These are phyloP conservation scores for Leucoraja ocellata DNA, from an alignment of 2,797 vertebrate species.

Conservation along the genomic window DNA sequence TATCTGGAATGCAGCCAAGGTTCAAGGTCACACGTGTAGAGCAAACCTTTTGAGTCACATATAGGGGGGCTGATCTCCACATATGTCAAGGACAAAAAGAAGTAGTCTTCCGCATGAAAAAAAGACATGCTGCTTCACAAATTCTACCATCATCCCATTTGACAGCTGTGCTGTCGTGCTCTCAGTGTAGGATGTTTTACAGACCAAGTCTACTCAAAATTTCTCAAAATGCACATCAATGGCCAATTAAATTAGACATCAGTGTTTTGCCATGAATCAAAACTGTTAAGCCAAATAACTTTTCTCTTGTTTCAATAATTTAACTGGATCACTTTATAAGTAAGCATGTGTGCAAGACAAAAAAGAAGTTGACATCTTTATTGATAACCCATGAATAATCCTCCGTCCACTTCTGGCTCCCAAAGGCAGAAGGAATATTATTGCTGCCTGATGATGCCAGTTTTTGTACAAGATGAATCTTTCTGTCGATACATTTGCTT, in stretches of 20 bases:
- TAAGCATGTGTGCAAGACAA: background rate
- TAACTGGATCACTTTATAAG: background rate
- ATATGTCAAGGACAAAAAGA: background rate
- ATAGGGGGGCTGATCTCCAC: background rate
- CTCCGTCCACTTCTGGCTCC: slow-evolving; percentile 1
- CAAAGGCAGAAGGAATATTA: background rate
- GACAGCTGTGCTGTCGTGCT: background rate
- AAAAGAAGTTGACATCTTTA: slow-evolving; percentile 22
- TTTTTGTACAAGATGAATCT: slow-evolving; percentile 20
- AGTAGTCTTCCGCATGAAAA: no score
- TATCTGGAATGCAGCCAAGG: background rate
- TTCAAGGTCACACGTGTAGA: background rate
- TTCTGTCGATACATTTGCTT: slow-evolving; percentile 12
- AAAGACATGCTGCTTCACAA: background rate
- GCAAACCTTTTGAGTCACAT: background rate
- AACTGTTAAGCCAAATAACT: background rate
- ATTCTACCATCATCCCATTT: background rate
- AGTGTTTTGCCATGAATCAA: slow-evolving; percentile 1
- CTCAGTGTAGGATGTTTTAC: background rate
- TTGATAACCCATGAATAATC: slow-evolving; percentile 19
- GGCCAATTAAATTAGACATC: background rate
- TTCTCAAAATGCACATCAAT: background rate
- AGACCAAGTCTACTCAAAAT: background rate
- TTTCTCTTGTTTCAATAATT: background rate
- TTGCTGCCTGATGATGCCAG: background rate